These are phyloP conservation scores for Drosophila ironensis DNA, from an alignment of 1,140 invertebrate species.

Conservation along the genomic window DNA sequence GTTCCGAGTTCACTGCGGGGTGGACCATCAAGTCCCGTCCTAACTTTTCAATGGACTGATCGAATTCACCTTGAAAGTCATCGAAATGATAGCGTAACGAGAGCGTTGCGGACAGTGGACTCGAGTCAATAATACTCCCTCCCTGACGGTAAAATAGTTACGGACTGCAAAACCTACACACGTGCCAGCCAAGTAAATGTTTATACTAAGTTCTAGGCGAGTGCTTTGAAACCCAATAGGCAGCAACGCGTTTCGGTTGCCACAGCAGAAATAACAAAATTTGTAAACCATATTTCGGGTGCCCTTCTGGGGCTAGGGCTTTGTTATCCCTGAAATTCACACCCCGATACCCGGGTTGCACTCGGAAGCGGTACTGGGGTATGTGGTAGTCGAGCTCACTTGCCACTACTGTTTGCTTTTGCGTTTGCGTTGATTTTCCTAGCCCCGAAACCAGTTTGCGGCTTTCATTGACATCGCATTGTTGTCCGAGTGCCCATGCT, in stretches of 20 bases:
- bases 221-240: slow-evolving; percentile 7
- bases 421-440: slow-evolving; percentile 34
- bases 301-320: slow-evolving; percentile 15
- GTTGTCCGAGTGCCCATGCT: slow-evolving; percentile 30
- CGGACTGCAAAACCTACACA: no score
- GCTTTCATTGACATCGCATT: slow-evolving; percentile 55
- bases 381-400: slow-evolving; percentile 28
- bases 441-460: slow-evolving; percentile 47
- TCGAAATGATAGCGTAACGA: slow-evolving; percentile 29
- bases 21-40: slow-evolving; percentile 6
- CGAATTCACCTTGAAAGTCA: slow-evolving; percentile 36
- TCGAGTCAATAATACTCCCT: no score
- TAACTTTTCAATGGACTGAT: slow-evolving; percentile 28
- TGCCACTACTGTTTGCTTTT: slow-evolving; percentile 20
- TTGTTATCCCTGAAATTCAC: slow-evolving; percentile 21
- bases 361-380: not conserved
- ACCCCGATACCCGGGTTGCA: slow-evolving; percentile 4
- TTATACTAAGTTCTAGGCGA: slow-evolving; percentile 4
- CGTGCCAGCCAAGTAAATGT: slow-evolving; percentile 9
- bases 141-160: no score
- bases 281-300: slow-evolving; percentile 16
- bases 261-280: not conserved
- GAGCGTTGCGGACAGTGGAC: slow-evolving; percentile 7
- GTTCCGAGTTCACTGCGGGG: slow-evolving; percentile 20
- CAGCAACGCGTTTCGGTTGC: not conserved